Conservation (phyloP, 2,797 vertebrate genomes). For the Myotis findleyi region DNA sequence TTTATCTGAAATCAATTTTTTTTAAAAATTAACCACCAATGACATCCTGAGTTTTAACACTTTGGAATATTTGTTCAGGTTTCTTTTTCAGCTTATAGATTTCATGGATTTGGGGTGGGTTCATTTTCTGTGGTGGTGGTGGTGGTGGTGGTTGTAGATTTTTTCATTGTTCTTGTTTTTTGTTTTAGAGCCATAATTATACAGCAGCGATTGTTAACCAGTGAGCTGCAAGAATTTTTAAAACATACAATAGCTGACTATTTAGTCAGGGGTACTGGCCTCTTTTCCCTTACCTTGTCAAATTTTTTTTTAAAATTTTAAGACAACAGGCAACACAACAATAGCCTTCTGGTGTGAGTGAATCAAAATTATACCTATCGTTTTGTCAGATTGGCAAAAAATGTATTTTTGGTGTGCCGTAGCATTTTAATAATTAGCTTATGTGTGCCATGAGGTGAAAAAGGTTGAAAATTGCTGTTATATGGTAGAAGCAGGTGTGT, state of each 20-base stretch:
- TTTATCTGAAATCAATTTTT: too few relatives aligned
- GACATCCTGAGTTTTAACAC: conserved; percentile 11
- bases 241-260: neutral
- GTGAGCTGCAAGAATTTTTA: neutral
- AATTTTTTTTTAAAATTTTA: neutral
- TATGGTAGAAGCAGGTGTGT: neutral
- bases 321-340: neutral
- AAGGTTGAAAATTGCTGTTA: neutral
- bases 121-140: neutral
- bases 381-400: neutral
- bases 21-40: neutral
- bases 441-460: neutral
- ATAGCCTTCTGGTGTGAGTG: neutral
- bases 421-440: neutral
- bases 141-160: neutral
- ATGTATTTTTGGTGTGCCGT: neutral
- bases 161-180: neutral
- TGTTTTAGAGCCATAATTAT: neutral
- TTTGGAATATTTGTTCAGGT: neutral
- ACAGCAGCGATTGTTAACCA: neutral
- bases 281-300: neutral
- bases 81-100: neutral
- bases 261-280: neutral
- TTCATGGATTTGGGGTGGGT: neutral
- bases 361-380: neutral